Conservation (phyloP, 2,797 vertebrate species). For the Rhabdomys pumilio region DNA sequence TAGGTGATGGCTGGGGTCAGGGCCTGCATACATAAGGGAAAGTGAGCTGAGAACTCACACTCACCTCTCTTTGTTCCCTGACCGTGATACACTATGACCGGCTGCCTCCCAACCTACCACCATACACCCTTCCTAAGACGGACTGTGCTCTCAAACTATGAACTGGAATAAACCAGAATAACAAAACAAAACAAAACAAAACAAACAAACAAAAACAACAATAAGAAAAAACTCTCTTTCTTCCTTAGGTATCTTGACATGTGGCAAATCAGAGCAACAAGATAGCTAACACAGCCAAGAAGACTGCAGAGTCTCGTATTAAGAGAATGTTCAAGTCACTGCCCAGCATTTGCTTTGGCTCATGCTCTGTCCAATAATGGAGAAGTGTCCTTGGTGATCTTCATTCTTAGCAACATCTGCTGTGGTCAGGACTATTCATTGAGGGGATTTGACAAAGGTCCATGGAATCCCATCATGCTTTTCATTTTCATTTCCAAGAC, state of each 20-base stretch:
- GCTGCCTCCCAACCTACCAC: not conserved
- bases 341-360: not conserved
- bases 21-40: not conserved
- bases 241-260: not conserved
- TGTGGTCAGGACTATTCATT: not conserved
- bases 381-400: not conserved
- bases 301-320: not conserved
- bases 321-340: not conserved
- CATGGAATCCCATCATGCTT: not conserved
- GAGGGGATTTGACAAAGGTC: not conserved
- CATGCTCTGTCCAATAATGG: not conserved
- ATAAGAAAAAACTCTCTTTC: not conserved
- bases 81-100: not conserved
- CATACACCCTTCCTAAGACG: no score
- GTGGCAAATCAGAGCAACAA: not conserved
- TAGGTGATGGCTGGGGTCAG: no score
- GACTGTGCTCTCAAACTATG: not conserved
- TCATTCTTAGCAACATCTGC: not conserved
- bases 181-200: not conserved
- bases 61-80: no score
- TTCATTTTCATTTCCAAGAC: not conserved
- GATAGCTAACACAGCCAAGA: not conserved
- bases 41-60: not conserved
- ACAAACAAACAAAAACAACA: no score
- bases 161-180: not conserved